Conservation (phyloP, 2,113 vertebrate genomes). For the Microtus ochrogaster region DNA sequence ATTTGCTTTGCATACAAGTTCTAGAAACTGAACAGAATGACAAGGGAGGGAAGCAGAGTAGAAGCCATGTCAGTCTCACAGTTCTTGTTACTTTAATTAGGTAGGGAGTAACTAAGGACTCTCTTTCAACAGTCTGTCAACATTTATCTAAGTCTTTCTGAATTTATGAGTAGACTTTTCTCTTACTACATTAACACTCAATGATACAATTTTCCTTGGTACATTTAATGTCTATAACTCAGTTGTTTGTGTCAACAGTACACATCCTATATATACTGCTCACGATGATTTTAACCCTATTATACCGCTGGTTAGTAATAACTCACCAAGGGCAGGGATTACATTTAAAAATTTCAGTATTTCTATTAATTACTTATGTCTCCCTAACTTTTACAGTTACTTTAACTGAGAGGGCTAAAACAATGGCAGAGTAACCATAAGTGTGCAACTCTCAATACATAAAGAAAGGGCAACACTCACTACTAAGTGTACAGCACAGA, state of each 20-base stretch:
- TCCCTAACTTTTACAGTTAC: conserved; percentile 49
- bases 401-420: conserved; percentile 7
- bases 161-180: conserved; percentile 47
- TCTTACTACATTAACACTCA: conserved; percentile 37
- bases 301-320: conserved; percentile 12
- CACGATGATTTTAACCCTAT: neutral
- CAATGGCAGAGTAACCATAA: conserved; percentile 57
- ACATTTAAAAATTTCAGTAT: neutral
- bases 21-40: neutral
- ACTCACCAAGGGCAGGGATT: neutral
- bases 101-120: conserved; percentile 14
- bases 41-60: conserved; percentile 38
- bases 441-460: conserved; percentile 14
- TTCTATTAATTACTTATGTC: conserved; percentile 18
- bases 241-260: neutral
- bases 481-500: conserved; percentile 14
- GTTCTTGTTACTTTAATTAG: conserved; percentile 21
- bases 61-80: neutral
- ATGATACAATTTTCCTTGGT: neutral
- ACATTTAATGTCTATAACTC: conserved; percentile 10
- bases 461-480: neutral
- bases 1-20: conserved; percentile 4
- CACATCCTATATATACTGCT: neutral
- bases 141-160: conserved; percentile 1
- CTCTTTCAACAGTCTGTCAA: conserved; percentile 20